Conservation (phyloP, 2,888 invertebrate species). For the Clostera curtula region DNA sequence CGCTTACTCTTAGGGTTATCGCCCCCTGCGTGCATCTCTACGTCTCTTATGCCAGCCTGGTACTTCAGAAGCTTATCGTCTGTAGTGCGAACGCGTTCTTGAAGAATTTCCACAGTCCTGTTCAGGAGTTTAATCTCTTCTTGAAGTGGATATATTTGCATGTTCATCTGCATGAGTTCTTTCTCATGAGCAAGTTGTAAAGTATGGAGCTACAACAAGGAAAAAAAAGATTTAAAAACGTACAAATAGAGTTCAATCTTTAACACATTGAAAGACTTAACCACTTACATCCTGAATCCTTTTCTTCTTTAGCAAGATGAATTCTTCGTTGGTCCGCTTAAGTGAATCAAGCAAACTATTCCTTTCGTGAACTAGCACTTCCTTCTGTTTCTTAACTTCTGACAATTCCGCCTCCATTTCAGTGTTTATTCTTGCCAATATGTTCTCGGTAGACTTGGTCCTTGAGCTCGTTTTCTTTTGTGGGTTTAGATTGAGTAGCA, state of each 20-base stretch:
- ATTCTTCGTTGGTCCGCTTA: constrained; percentile 83
- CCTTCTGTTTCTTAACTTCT: constrained; percentile 62
- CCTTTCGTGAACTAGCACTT: constrained; percentile 65
- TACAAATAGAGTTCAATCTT: constrained; percentile 1
- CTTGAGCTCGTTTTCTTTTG: constrained; percentile 47
- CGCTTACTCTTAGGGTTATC: constrained; percentile 39
- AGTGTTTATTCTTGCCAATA: constrained; percentile 48
- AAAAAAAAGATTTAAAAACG: constrained; percentile 3
- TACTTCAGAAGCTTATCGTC: constrained; percentile 53
- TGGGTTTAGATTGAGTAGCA: constrained; percentile 52
- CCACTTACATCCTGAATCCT: constrained; percentile 85
- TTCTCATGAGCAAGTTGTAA: constrained; percentile 83
- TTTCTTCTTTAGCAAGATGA: constrained; percentile 83
- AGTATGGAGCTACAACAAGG: constrained; percentile 78
- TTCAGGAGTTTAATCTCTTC: constrained; percentile 77
- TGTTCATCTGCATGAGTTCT: constrained; percentile 79
- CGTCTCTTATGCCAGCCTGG: constrained; percentile 37
- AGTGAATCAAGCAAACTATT: constrained; percentile 78
- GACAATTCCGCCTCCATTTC: constrained; percentile 62
- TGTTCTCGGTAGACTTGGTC: constrained; percentile 58
- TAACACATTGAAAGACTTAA: not conserved
- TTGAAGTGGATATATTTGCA: constrained; percentile 73
- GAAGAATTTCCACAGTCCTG: constrained; percentile 69
- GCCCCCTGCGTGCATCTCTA: constrained; percentile 48
- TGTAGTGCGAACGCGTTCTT: constrained; percentile 46